These are phyloP conservation scores for Nyctibius bracteatus DNA, from an alignment of 2,113 vertebrate genomes.

Conservation along the genomic window DNA sequence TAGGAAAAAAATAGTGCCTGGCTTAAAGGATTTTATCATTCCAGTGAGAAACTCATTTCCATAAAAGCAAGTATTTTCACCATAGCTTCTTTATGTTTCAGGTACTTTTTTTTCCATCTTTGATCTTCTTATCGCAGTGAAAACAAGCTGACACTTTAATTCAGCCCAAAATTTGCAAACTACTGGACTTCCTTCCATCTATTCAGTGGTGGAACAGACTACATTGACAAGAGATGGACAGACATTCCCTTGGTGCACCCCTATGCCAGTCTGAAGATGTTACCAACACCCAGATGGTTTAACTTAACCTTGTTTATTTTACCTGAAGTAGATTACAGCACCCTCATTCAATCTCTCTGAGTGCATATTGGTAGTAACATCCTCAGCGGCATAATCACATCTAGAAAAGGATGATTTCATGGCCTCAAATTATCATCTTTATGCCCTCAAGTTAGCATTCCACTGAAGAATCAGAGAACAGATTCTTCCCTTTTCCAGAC, in stretches of 20 bases:
- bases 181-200: neutral
- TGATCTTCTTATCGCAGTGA: neutral
- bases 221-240: neutral
- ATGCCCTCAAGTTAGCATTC: neutral
- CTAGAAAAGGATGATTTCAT: neutral
- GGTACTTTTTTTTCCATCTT: neutral
- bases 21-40: neutral
- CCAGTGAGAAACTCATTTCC: neutral
- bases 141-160: neutral
- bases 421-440: neutral
- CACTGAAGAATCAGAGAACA: neutral
- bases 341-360: neutral
- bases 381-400: neutral
- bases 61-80: neutral
- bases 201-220: neutral
- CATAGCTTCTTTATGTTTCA: neutral
- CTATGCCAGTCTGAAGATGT: neutral
- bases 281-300: neutral
- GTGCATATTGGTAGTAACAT: neutral
- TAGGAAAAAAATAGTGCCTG: neutral
- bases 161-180: neutral
- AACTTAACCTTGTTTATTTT: neutral
- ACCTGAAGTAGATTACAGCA: neutral
- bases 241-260: neutral
- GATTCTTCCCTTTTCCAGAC: neutral